Evolutionary conservation across 1,140 invertebrate genomes (phyloP), one percentile per base, ranked within the genome.

Genomic region (Kradibia gibbosae): DNA sequence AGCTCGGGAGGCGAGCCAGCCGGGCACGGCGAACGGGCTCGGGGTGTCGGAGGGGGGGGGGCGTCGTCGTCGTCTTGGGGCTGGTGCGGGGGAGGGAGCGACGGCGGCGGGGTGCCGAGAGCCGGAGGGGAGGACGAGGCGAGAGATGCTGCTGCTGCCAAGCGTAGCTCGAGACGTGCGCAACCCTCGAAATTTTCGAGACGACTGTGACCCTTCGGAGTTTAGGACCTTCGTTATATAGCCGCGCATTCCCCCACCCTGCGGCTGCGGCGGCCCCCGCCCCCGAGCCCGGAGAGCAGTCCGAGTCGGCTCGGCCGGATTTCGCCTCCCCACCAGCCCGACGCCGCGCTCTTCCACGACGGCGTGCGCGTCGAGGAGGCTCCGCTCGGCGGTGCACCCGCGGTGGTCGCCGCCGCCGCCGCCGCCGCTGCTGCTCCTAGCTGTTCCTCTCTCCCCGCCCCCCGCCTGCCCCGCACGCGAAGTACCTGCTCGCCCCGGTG

Each of bases 181-280:
- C 83, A 84, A 85, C 83, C 86, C 84, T 84, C 85, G 85, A 87
- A 89, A 72, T 89, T 86, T 87, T 89, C 85, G 81, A 86, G 82
- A 85, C 86, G 85, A 90, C 89, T 90, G 88, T 88, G 88, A 86
- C 88, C 88, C 88, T 88, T 87, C 84, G 81, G 83, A 70, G 83
- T 84, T 85, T 74, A 82, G 86, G 83, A 84, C 83, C 84, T 86
- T 86, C 85, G 85, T 90, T 90, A 89, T 90, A 88, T 90, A 90
- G 86, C 81, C 84, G 81, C 83, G 85, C 84, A 78, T 82, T 76
- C 85, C 86, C 88, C 89, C 85, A 86, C 88, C 82, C 75, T 53
- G 67, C 34, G 25, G 60, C 34, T 0, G 28, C n/a, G 4, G n/a
- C n/a, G n/a, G n/a, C n/a, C n/a, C n/a, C n/a, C n/a, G n/a, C n/a